Percentiles rank a stretch among this genome's conserved stretches.
Conservation (phyloP, 2,888 invertebrate genomes). For the Neoitamus cyanurus region DNA sequence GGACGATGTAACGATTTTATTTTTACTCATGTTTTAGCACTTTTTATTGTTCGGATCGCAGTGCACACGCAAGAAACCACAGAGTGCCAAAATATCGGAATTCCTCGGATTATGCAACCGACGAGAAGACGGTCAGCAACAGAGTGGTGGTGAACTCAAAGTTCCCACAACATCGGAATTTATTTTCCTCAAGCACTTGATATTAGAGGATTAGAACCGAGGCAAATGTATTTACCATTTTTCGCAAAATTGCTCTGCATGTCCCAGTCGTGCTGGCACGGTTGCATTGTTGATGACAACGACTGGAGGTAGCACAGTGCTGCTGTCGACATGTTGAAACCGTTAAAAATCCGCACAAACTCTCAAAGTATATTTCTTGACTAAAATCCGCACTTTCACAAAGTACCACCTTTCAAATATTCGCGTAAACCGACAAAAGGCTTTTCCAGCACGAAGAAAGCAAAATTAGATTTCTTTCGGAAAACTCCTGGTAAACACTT, state of each 20-base stretch:
- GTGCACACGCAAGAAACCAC: slow-evolving; percentile 18
- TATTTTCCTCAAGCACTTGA: not conserved
- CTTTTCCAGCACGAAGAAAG: not conserved
- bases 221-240: not conserved
- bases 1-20: not conserved
- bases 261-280: slow-evolving; percentile 49
- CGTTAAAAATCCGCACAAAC: not conserved
- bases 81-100: slow-evolving; percentile 23
- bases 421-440: not conserved
- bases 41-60: not conserved
- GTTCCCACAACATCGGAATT: not conserved
- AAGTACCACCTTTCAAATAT: not conserved
- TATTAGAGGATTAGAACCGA: not conserved
- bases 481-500: slow-evolving; percentile 1
- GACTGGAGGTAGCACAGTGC: slow-evolving; percentile 56
- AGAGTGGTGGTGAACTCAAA: not conserved
- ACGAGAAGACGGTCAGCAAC: not conserved
- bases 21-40: not conserved
- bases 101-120: slow-evolving; percentile 25
- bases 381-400: not conserved
- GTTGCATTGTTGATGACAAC: slow-evolving; percentile 47
- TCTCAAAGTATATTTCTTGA: not conserved
- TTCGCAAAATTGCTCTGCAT: slow-evolving; percentile 14
- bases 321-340: slow-evolving; percentile 53
- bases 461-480: not conserved